phyloP scores from a whole-genome alignment of 2,888 invertebrate genomes.

The Lottia gigantea region DNA sequence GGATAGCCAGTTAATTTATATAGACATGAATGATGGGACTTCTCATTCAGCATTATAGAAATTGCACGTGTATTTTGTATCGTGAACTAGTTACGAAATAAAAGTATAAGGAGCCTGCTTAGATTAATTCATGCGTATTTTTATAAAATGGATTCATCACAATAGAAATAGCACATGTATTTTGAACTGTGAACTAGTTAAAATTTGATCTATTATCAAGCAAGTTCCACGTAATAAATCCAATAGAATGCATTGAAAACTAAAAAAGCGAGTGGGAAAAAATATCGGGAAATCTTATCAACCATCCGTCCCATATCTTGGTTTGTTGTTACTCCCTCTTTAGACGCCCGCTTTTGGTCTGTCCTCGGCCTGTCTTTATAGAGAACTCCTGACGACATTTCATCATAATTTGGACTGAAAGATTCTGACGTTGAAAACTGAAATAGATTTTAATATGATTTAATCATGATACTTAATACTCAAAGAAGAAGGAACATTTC shows the following conservation, averaged over 20 bases:
- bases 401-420: not conserved
- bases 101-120: too few relatives aligned
- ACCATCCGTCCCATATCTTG: constrained; percentile 10
- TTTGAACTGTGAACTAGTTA: not conserved
- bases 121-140: too few relatives aligned
- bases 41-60: too few relatives aligned
- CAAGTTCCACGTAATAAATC: constrained; percentile 19
- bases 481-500: too few relatives aligned
- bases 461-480: too few relatives aligned
- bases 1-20: too few relatives aligned
- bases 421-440: not conserved
- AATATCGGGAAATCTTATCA: constrained; percentile 18
- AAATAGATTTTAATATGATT: too few relatives aligned
- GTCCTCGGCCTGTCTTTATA: not conserved
- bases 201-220: too few relatives aligned
- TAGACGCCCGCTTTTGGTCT: not conserved
- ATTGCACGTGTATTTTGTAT: too few relatives aligned
- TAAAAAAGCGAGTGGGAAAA: constrained; percentile 20
- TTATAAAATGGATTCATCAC: too few relatives aligned
- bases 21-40: too few relatives aligned
- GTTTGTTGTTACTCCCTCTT: constrained; percentile 12
- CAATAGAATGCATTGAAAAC: constrained; percentile 23
- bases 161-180: not conserved
- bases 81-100: too few relatives aligned
- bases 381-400: not conserved